Conservation (phyloP, 1,140 invertebrate genomes). For the Ostrea denselamellosa region DNA sequence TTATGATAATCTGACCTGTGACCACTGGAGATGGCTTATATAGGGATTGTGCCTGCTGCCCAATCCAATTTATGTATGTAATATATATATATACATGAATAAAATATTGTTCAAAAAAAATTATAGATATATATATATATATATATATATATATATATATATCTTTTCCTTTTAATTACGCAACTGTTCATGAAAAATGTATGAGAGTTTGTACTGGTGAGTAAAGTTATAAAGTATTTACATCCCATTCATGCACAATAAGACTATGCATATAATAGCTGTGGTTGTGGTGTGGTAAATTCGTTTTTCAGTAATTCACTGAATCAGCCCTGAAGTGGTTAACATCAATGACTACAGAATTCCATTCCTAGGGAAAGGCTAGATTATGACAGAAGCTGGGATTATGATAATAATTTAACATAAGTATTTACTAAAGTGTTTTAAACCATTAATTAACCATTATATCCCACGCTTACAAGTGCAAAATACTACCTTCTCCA, state of each 20-base stretch:
- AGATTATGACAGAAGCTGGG: not conserved
- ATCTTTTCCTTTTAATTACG: too few relatives aligned
- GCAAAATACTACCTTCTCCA: constrained; percentile 6
- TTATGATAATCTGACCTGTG: too few relatives aligned
- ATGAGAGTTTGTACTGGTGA: not conserved
- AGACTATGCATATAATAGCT: too few relatives aligned
- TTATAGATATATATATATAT: too few relatives aligned
- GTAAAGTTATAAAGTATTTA: not conserved
- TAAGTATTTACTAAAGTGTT: constrained; percentile 2
- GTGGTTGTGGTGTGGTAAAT: too few relatives aligned
- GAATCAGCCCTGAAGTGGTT: not conserved
- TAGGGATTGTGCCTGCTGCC: too few relatives aligned
- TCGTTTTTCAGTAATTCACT: not conserved
- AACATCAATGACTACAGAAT: not conserved
- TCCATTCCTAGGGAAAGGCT: not conserved
- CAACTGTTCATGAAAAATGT: not conserved
- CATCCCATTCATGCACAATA: too few relatives aligned
- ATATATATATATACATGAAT: too few relatives aligned
- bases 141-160: too few relatives aligned
- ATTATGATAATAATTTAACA: not conserved
- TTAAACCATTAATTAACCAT: not conserved
- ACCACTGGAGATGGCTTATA: too few relatives aligned
- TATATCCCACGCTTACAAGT: not conserved
- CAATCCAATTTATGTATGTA: too few relatives aligned
- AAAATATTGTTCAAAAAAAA: too few relatives aligned